Evolutionary conservation across 1,140 invertebrate species (phyloP), one percentile per base, ranked within the genome.

Genomic region (Ceratitis capitata): DNA sequence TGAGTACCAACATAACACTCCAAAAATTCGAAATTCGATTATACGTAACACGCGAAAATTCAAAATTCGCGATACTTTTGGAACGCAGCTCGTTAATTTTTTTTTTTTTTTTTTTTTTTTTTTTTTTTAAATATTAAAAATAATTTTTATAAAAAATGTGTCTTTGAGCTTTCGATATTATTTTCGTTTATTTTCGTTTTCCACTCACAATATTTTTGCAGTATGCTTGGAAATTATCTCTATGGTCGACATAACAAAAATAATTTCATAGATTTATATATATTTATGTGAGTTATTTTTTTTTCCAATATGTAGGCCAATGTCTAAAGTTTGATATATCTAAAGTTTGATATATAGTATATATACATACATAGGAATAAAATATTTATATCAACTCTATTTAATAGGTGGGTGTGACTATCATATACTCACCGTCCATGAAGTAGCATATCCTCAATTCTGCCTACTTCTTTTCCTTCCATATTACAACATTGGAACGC

Each of bases 401-500:
- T 42, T 61, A 61, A 3, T 32, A 61, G 26, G 58, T 61, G 35
- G 32, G 64, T 69, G 64, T 69, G 64, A n/a, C 64, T n/a, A 35
- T 35, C 35, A 35, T 12, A 69, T 69, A 39, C n/a, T 69, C 19
- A 35, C 35, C 64, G 64, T 69, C 64, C n/a, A 32, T 23, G 29
- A 32, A 64, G 32, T 56, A 64, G 16, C 58, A 42, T 69, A 39
- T 69, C 64, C 64, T n/a, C 64, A 69, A 69, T 69, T 42, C 35
- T 69, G 32, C 16, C 35, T 39, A 69, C 64, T 69, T 69, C 16
- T 69, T 69, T 69, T 19, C 14, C 2, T 69, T 69, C 3, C 3
- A n/a, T 69, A 69, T 69, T 69, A 69, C 58, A 61, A 29, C 58
- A 61, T 61, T 61, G 29, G 58, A 61, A 61, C 35, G 5, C 64